Evolutionary conservation across 2,113 vertebrate genomes (phyloP).

Genomic region (Plecturocebus donacophilus): DNA sequence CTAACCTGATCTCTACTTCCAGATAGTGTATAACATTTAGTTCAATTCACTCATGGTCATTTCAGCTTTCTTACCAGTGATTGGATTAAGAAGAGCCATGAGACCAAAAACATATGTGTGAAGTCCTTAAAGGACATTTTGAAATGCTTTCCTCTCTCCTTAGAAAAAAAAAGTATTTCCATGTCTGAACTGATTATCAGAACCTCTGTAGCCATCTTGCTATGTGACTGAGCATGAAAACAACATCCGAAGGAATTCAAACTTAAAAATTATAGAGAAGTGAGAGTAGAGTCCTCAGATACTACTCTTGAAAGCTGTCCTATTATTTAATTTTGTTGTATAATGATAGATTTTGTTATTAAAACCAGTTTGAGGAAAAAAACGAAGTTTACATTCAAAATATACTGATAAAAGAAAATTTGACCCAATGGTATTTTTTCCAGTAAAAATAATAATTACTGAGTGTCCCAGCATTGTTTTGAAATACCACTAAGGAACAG

Average conservation of each 20-base stretch:
- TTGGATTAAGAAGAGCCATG: background rate
- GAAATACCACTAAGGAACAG: background rate
- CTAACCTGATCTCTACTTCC: background rate
- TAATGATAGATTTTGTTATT: background rate
- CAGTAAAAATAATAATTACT: background rate
- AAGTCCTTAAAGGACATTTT: background rate
- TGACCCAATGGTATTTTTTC: background rate
- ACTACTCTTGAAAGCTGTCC: background rate
- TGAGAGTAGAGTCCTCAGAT: background rate
- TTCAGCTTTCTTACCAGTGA: background rate
- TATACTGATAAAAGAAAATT: background rate
- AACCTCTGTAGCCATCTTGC: background rate
- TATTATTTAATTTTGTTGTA: background rate
- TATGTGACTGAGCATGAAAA: background rate
- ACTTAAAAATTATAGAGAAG: background rate
- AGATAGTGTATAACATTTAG: background rate
- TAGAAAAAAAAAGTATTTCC: background rate
- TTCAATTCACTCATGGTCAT: background rate
- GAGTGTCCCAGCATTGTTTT: background rate
- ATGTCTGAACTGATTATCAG: background rate
- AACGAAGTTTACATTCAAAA: background rate
- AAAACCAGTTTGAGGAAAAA: background rate
- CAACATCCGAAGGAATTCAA: background rate
- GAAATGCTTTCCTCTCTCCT: background rate
- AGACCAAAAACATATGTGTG: background rate